Evolutionary conservation across 2,797 vertebrate genomes (phyloP).

Genomic region (Peromyscus eremicus): DNA sequence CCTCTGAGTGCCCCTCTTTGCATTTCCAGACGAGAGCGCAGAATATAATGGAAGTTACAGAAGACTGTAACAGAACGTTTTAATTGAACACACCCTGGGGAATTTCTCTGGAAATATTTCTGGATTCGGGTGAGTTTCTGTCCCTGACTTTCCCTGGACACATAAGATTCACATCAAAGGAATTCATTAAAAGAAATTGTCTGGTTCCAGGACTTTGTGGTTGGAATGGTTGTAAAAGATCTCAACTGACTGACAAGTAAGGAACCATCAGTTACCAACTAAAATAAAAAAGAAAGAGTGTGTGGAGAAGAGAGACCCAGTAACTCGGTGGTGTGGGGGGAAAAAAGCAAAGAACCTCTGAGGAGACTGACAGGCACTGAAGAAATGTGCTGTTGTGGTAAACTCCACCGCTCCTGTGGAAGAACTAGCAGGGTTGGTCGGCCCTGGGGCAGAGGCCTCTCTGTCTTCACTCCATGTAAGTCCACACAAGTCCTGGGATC

Average conservation of each 20-base stretch:
- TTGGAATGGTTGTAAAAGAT: neutral
- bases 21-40: slow-evolving; percentile 73
- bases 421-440: neutral
- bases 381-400: slow-evolving; percentile 14
- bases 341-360: neutral
- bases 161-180: slow-evolving; percentile 70
- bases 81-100: slow-evolving; percentile 69
- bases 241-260: neutral
- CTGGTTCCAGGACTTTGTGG: slow-evolving; percentile 21
- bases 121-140: slow-evolving; percentile 66
- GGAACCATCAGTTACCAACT: neutral
- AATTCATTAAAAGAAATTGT: slow-evolving; percentile 69
- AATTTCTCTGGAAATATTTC: slow-evolving; percentile 70
- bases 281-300: neutral
- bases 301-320: neutral
- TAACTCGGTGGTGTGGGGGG: neutral
- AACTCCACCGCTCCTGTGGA: neutral
- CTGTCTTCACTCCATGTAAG: neutral
- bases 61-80: slow-evolving; percentile 72
- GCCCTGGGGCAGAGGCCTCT: neutral
- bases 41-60: slow-evolving; percentile 52
- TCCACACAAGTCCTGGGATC: neutral
- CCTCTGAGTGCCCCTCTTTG: slow-evolving; percentile 66
- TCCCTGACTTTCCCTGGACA: slow-evolving; percentile 66
- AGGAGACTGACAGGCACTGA: neutral